A percentile compares a stretch with the other conserved stretches of the same genome.
These are phyloP conservation scores for Tyrannus savana DNA, from an alignment of 2,113 vertebrate species.

Conservation along the genomic window DNA sequence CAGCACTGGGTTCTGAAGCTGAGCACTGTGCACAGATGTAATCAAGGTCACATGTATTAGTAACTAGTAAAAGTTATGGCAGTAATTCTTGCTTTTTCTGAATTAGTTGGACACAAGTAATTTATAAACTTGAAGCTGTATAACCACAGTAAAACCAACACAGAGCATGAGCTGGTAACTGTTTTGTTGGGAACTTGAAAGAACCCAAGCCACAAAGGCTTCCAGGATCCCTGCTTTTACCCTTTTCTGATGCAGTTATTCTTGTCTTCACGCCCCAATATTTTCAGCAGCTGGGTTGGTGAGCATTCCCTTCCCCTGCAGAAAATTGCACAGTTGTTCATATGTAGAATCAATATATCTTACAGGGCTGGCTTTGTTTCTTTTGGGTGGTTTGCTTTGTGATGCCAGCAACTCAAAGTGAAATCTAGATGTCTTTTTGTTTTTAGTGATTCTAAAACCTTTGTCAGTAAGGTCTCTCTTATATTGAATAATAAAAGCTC, in stretches of 20 bases:
- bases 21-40: neutral
- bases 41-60: neutral
- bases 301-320: neutral
- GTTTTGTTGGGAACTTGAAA: neutral
- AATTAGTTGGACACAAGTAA: neutral
- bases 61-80: neutral
- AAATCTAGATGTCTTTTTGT: neutral
- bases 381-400: neutral
- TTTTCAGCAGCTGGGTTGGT: neutral
- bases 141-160: neutral
- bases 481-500: neutral
- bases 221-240: neutral
- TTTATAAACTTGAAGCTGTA: neutral
- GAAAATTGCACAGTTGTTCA: neutral
- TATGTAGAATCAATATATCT: neutral
- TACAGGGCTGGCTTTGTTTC: neutral
- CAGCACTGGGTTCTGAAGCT: neutral
- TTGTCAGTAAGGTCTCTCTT: neutral
- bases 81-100: neutral
- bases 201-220: neutral
- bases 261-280: neutral
- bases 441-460: neutral
- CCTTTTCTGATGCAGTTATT: neutral
- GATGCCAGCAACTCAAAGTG: neutral
- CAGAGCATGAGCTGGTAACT: neutral